Percentiles rank a stretch among this genome's conserved stretches.
These are phyloP conservation scores for Lacerta bilineata DNA, from an alignment of 2,797 vertebrate species.

Conservation along the genomic window DNA sequence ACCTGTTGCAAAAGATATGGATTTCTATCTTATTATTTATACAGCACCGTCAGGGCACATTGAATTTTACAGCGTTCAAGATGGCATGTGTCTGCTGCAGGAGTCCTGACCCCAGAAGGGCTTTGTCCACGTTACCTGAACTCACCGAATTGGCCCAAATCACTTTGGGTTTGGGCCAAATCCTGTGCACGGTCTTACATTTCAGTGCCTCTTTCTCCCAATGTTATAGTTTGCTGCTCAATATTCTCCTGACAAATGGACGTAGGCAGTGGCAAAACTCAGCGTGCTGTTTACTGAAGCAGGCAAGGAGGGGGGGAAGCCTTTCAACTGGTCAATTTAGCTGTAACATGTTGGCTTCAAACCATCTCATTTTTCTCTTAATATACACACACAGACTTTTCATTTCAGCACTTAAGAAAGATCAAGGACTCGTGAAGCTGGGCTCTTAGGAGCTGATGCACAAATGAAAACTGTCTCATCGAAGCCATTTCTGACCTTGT, in stretches of 20 bases:
- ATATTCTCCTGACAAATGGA: rapidly evolving
- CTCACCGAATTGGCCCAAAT: no score
- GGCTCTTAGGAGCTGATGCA: not conserved
- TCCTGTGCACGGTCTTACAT: no score
- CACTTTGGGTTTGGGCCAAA: no score
- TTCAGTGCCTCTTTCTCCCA: no score
- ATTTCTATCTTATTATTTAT: not conserved
- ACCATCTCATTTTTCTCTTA: not conserved
- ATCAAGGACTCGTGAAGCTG: conserved; percentile 1
- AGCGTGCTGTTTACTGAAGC: conserved; percentile 1
- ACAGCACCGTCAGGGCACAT: no score
- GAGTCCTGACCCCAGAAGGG: no score
- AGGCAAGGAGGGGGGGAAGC: not conserved
- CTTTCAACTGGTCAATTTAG: conserved; percentile 15
- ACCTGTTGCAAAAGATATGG: not conserved
- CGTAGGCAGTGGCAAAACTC: conserved; percentile 22
- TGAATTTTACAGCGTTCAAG: no score
- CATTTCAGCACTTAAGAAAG: conserved; percentile 29
- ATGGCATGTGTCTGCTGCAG: no score
- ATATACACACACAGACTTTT: not conserved
- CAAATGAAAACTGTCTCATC: not conserved
- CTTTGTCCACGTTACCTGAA: no score
- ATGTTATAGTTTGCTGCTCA: no score
- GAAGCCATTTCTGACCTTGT: not conserved
- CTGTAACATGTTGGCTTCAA: not conserved